Conservation (phyloP, 2,113 vertebrate genomes). For the Lampris megalopsis region DNA sequence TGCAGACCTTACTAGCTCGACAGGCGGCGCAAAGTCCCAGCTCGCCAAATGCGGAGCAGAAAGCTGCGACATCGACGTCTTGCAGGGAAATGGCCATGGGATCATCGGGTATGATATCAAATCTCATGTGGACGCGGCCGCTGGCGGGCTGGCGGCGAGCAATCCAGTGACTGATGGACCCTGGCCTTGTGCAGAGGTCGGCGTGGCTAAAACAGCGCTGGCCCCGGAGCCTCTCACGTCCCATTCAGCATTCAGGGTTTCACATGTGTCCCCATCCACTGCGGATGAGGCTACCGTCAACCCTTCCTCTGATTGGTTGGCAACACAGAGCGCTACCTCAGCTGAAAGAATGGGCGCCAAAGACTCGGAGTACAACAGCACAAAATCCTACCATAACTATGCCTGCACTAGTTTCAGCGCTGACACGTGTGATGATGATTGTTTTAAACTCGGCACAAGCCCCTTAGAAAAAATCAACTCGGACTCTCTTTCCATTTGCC, state of each 20-base stretch:
- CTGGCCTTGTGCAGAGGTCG: conserved; percentile 44
- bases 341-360: not conserved
- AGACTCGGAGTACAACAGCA: conserved; percentile 40
- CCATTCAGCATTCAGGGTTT: conserved; percentile 13
- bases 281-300: not conserved
- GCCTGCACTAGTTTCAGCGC: not conserved
- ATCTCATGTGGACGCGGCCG: not conserved
- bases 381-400: conserved; percentile 26
- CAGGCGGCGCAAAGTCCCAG: not conserved
- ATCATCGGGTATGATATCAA: not conserved
- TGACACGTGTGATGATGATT: conserved; percentile 12
- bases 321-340: not conserved
- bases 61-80: not conserved
- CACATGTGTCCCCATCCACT: not conserved
- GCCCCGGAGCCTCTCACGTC: conserved; percentile 34
- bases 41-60: not conserved
- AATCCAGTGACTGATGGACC: conserved; percentile 5
- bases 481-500: not conserved
- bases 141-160: not conserved
- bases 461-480: conserved; percentile 4
- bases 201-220: conserved; percentile 46
- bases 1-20: conserved; percentile 10
- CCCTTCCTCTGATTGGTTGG: not conserved
- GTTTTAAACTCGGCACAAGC: not conserved
- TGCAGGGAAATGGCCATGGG: not conserved